Base-by-base conservation (phyloP, 2,888 invertebrate genomes). In the Epistrophe eligans region DNA sequence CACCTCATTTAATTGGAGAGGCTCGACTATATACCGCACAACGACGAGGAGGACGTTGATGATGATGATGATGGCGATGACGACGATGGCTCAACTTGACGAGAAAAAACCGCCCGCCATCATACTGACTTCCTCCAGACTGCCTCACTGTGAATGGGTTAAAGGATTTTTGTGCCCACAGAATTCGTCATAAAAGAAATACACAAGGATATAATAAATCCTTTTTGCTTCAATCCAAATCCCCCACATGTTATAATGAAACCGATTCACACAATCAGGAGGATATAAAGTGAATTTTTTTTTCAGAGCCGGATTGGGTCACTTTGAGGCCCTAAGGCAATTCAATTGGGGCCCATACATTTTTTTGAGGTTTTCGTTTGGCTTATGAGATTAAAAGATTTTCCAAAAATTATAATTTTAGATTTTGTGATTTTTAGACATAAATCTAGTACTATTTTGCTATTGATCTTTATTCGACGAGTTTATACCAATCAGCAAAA, bases 1-100 rank as follows among this genome's bases (percentile, higher is more conserved):
- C 88, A 88, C 88, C 88, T 88, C 88, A 88, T 88, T 88, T 88
- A 88, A 88, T 88, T 88, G 88, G 88, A 88, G 79, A 79, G 84
- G 55, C 84, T 77, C 77, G 67, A 62, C 71, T 58, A 71, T 10
- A 15, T 35, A 32, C 32, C 0, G n/a, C 32, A 8, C 38, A 11
- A 58, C 11, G n/a, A 10, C 17, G 6, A 58, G 17, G 10, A 52
- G 52, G 52, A 52, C 52, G 24, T 48, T 17, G 64, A 35, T 5
- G 24, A 40, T 43, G n/a, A 28, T 2, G 28, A 32, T 8, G 48
- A 35, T 13, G 40, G 32, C 32, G 32, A 35, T 32, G 64, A 28
- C 17, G n/a, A 48, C 62, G 40, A 45, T 28, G 43, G 15, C 64
- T 45, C 32, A 45, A 64, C 43, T 28, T 70, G 15, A 58, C 58